Conservation (phyloP, 2,113 vertebrate genomes). For the Rhagologus leucostigma region DNA sequence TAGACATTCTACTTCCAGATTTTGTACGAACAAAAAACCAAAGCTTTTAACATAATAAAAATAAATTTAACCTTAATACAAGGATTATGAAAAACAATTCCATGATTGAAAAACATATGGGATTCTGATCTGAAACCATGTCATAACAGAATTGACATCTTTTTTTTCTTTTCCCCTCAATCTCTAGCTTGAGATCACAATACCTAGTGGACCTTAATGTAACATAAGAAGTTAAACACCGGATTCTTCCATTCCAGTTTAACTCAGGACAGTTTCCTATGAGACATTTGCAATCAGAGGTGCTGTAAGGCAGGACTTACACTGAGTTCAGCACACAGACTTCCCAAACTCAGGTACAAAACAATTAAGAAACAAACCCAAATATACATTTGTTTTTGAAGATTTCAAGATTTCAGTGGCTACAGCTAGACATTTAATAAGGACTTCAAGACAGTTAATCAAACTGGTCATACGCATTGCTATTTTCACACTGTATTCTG, state of each 20-base stretch:
- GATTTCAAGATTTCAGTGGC: background rate
- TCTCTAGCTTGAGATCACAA: background rate
- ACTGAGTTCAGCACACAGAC: background rate
- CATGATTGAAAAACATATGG: conserved; percentile 39
- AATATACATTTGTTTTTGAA: background rate
- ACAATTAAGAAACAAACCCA: background rate
- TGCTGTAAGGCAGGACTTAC: background rate
- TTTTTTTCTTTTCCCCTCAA: background rate
- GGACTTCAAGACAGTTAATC: background rate
- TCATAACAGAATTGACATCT: background rate
- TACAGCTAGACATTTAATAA: background rate
- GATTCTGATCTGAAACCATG: background rate
- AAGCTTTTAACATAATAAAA: conserved; percentile 51
- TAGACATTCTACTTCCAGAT: conserved; percentile 44
- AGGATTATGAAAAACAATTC: conserved; percentile 47
- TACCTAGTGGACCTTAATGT: background rate
- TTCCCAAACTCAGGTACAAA: background rate
- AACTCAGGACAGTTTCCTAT: background rate
- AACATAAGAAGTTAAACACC: background rate
- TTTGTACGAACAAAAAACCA: background rate
- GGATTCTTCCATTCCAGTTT: background rate
- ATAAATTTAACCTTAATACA: conserved; percentile 54
- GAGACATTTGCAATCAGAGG: background rate
- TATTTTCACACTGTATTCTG: background rate
- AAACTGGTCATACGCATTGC: background rate